Evolutionary conservation across 2,113 vertebrate genomes (phyloP), one percentile per base, ranked within the genome.

Genomic region (Heterocephalus glaber): DNA sequence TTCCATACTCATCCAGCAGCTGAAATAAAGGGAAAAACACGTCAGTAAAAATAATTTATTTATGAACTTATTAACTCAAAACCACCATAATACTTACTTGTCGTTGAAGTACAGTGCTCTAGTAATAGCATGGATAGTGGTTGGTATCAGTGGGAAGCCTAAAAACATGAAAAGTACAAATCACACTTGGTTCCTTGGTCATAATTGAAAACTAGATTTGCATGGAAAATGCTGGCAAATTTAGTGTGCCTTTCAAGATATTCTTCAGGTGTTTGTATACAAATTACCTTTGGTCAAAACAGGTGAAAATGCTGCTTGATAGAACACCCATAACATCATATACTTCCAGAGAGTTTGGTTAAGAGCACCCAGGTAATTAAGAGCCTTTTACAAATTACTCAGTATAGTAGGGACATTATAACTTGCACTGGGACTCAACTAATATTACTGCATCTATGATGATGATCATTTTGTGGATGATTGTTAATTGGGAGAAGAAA

Each of bases 1-100:
- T 38, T 99, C 99, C 96, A 99, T 99, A 60, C 99, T 99, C 98
- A 99, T 99, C 99, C 99, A 99, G 98, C 99, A 99, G 97, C 99
- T 99, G 98, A 52, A 98, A 63, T 63, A 84, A 86, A 89, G 93
- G 19, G 3, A 38, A 17, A 88, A 1, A 16, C 49, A 92, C 35
- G 96, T 97, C 96, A 97, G 65, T 44, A 91, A 38, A 47, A 86
- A 70, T 52, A 74, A 16, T 92, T 41, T 66, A n/a, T 56, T 89
- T 65, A 70, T 9, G 76, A 54, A n/a, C 11, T 41, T 38, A 70
- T 63, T 70, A 38, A 92, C 52, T 20, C 68, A 44, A 68, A 66
- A 38, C 28, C 2, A 3, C 49, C 14, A 22, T 24, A 28, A 28
- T 72, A 93, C 99, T 99, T 98, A 99, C 99, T 99, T 99, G 98